Evolutionary conservation across 2,797 vertebrate genomes (phyloP).

Genomic region (Epinephelus coioides): DNA sequence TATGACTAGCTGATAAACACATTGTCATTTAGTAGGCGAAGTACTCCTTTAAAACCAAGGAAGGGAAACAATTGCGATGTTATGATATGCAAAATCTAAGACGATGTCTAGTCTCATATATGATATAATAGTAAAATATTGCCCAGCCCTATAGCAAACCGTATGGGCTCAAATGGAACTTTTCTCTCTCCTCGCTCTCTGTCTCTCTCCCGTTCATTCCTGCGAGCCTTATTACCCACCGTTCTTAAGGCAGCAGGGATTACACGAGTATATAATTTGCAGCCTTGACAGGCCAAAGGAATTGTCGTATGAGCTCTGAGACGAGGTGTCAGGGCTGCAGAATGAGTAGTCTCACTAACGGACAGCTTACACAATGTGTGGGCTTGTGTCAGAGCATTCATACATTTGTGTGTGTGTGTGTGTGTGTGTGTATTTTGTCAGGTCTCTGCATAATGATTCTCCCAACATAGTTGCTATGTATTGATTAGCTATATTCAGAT

Average conservation of each 20-base stretch:
- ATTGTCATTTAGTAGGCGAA: no score
- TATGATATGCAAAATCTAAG: no score
- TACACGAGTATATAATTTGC: slow-evolving; percentile 75
- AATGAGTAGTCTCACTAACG: slow-evolving; percentile 65
- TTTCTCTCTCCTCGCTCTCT: slow-evolving; percentile 42
- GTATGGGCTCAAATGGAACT: slow-evolving; percentile 40
- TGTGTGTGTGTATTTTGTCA: slow-evolving; percentile 25
- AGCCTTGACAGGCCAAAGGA: slow-evolving; percentile 75
- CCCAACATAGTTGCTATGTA: slow-evolving; percentile 52
- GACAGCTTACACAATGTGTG: slow-evolving; percentile 51
- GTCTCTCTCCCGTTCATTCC: slow-evolving; percentile 53
- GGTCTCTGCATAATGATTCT: slow-evolving; percentile 53
- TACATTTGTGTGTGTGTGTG: slow-evolving; percentile 17
- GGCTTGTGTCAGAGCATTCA: slow-evolving; percentile 32
- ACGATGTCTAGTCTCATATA: no score
- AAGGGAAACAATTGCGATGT: no score
- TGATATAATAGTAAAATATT: no score
- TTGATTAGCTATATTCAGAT: slow-evolving; percentile 71
- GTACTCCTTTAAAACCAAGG: no score
- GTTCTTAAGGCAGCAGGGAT: slow-evolving; percentile 68
- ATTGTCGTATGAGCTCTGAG: slow-evolving; percentile 65
- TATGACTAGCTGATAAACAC: no score
- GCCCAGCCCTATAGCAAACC: slow-evolving; percentile 42
- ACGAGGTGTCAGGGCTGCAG: slow-evolving; percentile 65
- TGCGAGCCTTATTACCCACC: slow-evolving; percentile 62